Conservation (phyloP, 2,797 vertebrate genomes). For the Lepilemur ruficaudatus region DNA sequence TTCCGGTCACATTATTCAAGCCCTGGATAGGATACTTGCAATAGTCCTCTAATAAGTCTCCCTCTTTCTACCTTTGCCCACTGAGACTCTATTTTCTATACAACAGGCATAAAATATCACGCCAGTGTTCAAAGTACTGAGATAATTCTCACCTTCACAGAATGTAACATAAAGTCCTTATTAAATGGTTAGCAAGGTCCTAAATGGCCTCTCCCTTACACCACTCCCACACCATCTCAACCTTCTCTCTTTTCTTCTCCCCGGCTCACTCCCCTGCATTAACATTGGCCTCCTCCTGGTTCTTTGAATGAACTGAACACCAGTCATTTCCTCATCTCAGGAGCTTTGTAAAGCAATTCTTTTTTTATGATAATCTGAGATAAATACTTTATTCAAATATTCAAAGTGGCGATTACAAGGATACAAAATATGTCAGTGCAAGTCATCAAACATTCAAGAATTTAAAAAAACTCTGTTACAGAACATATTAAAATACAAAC, state of each 20-base stretch:
- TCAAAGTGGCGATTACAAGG: not conserved
- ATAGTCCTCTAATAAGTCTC: not conserved
- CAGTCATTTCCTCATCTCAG: not conserved
- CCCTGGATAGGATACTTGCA: not conserved
- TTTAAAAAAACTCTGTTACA: not conserved
- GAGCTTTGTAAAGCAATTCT: not conserved
- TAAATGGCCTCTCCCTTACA: fast-evolving
- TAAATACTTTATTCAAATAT: not conserved
- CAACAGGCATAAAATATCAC: not conserved
- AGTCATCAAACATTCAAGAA: not conserved
- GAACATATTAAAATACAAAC: not conserved
- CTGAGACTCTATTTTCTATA: not conserved
- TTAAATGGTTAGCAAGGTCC: not conserved
- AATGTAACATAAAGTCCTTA: not conserved
- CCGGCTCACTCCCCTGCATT: not conserved
- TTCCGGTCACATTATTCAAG: not conserved
- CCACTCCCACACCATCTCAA: not conserved
- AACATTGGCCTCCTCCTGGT: not conserved
- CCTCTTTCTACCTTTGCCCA: not conserved
- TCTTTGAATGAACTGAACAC: not conserved
- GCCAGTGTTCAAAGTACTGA: not conserved
- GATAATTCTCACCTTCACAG: not conserved
- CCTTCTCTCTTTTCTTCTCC: not conserved
- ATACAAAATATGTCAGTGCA: not conserved
- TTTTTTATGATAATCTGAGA: not conserved